Evolutionary conservation across 2,888 invertebrate genomes (phyloP), one percentile per base, ranked within the genome.

Genomic region (Caenorhabditis auriculariae): DNA sequence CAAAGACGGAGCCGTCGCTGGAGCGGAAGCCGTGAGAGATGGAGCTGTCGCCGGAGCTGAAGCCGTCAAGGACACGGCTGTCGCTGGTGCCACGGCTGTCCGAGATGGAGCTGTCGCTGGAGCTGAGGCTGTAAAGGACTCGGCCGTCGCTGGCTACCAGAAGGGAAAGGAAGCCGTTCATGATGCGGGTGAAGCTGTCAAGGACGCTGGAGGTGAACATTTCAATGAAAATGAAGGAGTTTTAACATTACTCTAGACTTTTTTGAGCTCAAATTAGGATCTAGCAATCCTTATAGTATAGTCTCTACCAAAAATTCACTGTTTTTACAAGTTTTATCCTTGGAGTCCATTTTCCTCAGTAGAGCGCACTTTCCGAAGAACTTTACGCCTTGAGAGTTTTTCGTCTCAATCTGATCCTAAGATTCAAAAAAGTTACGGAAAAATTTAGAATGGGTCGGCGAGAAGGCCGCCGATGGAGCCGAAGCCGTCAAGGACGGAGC

Each of bases 391-490:
- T 6, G n/a, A 43, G n/a, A 17, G 23, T 6, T 23, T 5, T 23
- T 43, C n/a, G 19, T 6, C 23, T 15, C 9, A 43, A n/a, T 43
- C 15, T 21, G 23, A 23, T 15, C n/a, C 43, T 23, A 15, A 43
- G 43, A 24, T 17, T 24, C n/a, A n/a, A n/a, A n/a, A n/a, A 35
- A 43, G 5, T 19, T 24, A 43, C n/a, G 9, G 6, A n/a, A 24
- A 7, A 26, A n/a, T 9, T 5, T 39, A 15, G 39, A 43, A 21
- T 52, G 46, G 38, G 55, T 45, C 19, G 53, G 53, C n/a, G 52
- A 55, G 2, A 44, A 45, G 9, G 49, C 54, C 37, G 43, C 53
- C 23, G 49, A 53, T 4, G 56, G 54, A 55, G 63, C 54, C 12
- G 58, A 45, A 41, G 54, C 41, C 23, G 51, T 54, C 12, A 29